These are phyloP conservation scores for Xestobium rufovillosum DNA, from an alignment of 2,888 invertebrate genomes.

Conservation along the genomic window DNA sequence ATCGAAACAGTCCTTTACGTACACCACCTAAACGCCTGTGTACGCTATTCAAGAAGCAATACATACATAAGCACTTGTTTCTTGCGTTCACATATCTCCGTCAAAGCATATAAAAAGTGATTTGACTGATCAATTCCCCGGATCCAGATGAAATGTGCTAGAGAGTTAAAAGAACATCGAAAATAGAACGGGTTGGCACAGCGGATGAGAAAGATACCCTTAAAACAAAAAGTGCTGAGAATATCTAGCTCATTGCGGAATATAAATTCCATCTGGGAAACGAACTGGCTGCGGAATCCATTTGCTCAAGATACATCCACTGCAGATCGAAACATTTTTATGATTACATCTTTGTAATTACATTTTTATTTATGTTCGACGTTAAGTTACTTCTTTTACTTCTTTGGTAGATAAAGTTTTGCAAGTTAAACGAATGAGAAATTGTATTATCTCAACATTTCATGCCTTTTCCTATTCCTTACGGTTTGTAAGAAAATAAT, in stretches of 20 bases:
- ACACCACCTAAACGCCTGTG: too few relatives aligned
- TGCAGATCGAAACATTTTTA: slow-evolving; percentile 32
- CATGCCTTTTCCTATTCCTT: slow-evolving; percentile 1
- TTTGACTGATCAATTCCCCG: too few relatives aligned
- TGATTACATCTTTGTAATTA: slow-evolving; percentile 36
- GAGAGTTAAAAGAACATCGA: slow-evolving; percentile 35
- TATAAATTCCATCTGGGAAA: slow-evolving; percentile 31
- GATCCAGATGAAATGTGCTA: too few relatives aligned
- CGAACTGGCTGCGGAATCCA: slow-evolving; percentile 24
- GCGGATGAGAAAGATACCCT: slow-evolving; percentile 34
- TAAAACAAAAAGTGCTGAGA: slow-evolving; percentile 35
- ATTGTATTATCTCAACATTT: slow-evolving; percentile 21
- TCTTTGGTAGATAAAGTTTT: slow-evolving; percentile 5
- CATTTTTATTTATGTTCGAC: slow-evolving; percentile 34
- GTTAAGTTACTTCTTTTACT: slow-evolving; percentile 12
- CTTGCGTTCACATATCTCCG: too few relatives aligned
- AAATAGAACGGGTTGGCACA: slow-evolving; percentile 29
- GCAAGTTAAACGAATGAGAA: slow-evolving; percentile 20
- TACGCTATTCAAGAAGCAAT: too few relatives aligned
- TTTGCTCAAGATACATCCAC: slow-evolving; percentile 7
- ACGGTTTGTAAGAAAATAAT: not conserved
- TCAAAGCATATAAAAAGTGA: too few relatives aligned
- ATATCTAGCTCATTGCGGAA: slow-evolving; percentile 31
- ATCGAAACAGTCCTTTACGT: too few relatives aligned
- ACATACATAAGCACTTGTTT: too few relatives aligned